Percentiles rank a stretch among this genome's conserved stretches.
Evolutionary conservation across 1,140 invertebrate genomes (phyloP).

Genomic region (Scaptomyza hsui): DNA sequence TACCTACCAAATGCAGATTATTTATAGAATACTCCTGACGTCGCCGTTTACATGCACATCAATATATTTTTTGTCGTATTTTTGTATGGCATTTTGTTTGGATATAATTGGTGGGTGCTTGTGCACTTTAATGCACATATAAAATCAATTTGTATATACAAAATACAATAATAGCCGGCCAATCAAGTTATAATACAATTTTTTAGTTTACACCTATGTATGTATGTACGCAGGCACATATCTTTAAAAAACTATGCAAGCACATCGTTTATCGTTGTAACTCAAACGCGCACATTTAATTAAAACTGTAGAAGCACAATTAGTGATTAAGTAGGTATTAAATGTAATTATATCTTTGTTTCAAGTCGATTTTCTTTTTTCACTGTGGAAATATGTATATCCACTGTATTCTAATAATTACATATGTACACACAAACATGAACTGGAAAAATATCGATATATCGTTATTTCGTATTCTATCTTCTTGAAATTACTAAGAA

Average conservation of each 20-base stretch:
- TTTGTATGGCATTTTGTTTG: conserved; percentile 15
- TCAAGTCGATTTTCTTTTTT: conserved; percentile 33
- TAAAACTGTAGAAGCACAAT: conserved; percentile 4
- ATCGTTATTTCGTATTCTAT: conserved; percentile 12
- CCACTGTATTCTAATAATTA: conserved; percentile 40
- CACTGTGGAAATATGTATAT: conserved; percentile 50
- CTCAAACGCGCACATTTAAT: conserved; percentile 10
- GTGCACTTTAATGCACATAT: conserved; percentile 1
- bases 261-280: conserved; percentile 9
- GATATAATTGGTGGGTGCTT: conserved; percentile 3
- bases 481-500: not conserved
- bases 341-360: conserved; percentile 6
- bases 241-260: conserved; percentile 25
- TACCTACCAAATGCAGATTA: conserved; percentile 31
- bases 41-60: conserved; percentile 21
- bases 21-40: conserved; percentile 27
- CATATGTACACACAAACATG: conserved; percentile 36
- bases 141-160: conserved; percentile 8
- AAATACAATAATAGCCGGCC: conserved; percentile 15
- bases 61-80: conserved; percentile 2
- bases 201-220: conserved; percentile 28
- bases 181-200: conserved; percentile 4
- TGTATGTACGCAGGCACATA: conserved; percentile 23
- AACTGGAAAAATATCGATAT: conserved; percentile 39
- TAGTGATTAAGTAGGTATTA: not conserved